A percentile compares a stretch with the other conserved stretches of the same genome.
These are phyloP conservation scores for Plotosus lineatus DNA, from an alignment of 2,113 vertebrate genomes.

Conservation along the genomic window DNA sequence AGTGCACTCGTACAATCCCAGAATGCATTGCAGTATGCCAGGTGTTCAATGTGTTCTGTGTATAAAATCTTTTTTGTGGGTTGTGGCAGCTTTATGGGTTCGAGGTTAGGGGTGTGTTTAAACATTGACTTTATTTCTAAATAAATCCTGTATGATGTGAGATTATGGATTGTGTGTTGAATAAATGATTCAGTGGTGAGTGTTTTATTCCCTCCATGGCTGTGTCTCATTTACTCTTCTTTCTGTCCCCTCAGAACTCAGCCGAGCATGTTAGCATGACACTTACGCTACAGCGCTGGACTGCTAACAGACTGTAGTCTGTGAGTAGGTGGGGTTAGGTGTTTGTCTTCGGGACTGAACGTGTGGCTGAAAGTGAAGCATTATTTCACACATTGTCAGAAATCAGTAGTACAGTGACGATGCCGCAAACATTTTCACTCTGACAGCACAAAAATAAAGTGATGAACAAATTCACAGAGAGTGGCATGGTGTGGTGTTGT, in stretches of 20 bases:
- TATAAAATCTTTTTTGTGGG: no score
- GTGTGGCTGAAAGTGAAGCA: no score
- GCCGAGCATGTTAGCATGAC: no score
- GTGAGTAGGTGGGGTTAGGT: no score
- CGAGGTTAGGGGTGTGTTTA: neutral
- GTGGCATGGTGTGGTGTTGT: no score
- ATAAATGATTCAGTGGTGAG: neutral
- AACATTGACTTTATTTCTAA: neutral
- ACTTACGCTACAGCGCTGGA: neutral
- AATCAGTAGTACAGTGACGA: no score
- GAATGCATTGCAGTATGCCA: slow-evolving; percentile 3
- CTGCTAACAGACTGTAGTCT: neutral
- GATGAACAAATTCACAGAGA: no score
- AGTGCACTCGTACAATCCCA: neutral
- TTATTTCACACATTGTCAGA: no score
- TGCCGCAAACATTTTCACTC: no score
- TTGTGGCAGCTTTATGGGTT: neutral
- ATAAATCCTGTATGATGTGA: neutral
- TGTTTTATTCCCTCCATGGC: neutral
- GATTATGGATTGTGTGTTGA: neutral
- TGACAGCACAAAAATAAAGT: no score
- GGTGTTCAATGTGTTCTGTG: neutral
- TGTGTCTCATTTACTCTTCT: neutral
- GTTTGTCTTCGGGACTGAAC: no score
- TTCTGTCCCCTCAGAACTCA: no score